Evolutionary conservation across 2,888 invertebrate genomes (phyloP).

Genomic region (Lepeophtheirus nordmannii): DNA sequence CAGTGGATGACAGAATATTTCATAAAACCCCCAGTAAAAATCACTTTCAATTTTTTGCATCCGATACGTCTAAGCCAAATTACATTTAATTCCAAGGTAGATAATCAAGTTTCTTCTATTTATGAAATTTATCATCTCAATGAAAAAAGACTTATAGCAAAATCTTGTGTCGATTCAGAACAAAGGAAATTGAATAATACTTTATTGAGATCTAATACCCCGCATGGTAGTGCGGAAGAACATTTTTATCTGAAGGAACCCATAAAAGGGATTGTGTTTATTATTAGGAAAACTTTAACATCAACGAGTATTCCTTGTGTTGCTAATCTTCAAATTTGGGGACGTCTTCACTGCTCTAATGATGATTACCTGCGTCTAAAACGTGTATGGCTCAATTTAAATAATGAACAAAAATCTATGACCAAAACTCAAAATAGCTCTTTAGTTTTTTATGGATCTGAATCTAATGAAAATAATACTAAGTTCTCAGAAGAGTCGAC

Average conservation of each 20-base stretch:
- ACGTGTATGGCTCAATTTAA: background rate
- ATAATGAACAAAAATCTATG: background rate
- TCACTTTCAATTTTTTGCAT: background rate
- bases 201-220: background rate
- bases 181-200: background rate
- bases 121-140: conserved; percentile 1
- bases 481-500: background rate
- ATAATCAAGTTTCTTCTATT: background rate
- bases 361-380: background rate
- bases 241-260: background rate
- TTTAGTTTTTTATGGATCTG: conserved; percentile 1
- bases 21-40: background rate
- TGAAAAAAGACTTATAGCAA: background rate
- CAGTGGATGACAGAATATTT: conserved; percentile 10
- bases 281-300: background rate
- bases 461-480: background rate
- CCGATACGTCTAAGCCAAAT: background rate
- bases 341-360: background rate
- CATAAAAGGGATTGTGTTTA: background rate
- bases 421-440: background rate
- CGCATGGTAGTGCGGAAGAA: background rate
- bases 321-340: conserved; percentile 11
- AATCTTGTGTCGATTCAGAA: too few relatives aligned
- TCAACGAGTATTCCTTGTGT: background rate
- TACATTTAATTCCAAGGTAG: background rate